Evolutionary conservation across 2,113 vertebrate species (phyloP), one percentile per base, ranked within the genome.

Genomic region (Phocoena sinus): DNA sequence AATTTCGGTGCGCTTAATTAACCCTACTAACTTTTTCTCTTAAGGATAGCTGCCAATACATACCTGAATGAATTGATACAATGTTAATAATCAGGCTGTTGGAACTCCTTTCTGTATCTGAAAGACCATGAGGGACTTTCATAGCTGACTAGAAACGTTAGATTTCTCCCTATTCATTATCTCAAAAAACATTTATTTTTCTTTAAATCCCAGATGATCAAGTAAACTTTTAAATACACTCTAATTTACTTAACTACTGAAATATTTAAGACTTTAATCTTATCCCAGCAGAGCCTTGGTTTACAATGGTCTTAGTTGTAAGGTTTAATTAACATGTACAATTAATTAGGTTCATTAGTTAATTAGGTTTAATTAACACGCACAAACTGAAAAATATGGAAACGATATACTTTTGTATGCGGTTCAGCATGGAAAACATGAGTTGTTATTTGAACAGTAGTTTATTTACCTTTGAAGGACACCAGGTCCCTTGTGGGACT

Each of bases 191-290:
- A 36, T 26, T 44, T 77, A 56, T 62, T 86, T 91, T 76, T 89
- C 6, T 85, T 94, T 96, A 68, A 83, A 31, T 89, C 73, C 76
- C 10, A 65, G 7, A 79, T 91, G 33, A 56, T 93, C 60, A 88
- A 87, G 71, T 62, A 76, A 62, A 33, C 73, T 88, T 53, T 90
- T 53, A 93, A 79, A 73, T 91, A 58, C 9, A 77, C 13, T 9
- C 23, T 76, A 31, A 38, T 62, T 94, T 90, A 79, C 67, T 9
- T 83, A 74, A 92, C 13, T 56, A n/a, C 60, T 88, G 70, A 93
- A 80, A 94, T 67, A 76, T 77, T 83, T 67, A 87, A 41, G 26
- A 47, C 53, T 95, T 94, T 56, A 94, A 62, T 88, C 31, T 90
- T 94, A 90, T 33, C 6, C 12, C n/a, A 94, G 28, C 15, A 90